Conservation (phyloP, 1,140 invertebrate genomes). For the Scaptomyza pallida region DNA sequence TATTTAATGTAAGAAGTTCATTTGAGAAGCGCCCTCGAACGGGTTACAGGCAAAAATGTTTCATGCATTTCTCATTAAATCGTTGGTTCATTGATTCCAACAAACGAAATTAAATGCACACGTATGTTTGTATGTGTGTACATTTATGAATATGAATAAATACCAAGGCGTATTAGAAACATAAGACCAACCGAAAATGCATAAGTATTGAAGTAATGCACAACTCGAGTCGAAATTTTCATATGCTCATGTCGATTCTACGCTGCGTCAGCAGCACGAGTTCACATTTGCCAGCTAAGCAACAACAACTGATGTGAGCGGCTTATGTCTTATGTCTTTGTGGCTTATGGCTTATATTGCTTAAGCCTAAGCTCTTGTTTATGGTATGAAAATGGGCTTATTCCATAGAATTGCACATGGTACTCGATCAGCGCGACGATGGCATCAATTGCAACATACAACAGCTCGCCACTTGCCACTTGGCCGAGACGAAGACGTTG, state of each 20-base stretch:
- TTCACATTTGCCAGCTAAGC: conserved; percentile 12
- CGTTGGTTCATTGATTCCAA: conserved; percentile 73
- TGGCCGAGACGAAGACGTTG: conserved; percentile 3
- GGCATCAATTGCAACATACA: conserved; percentile 44
- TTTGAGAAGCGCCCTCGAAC: conserved; percentile 14
- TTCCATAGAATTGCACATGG: conserved; percentile 52
- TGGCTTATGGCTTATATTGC: conserved; percentile 30
- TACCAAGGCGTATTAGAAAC: conserved; percentile 56
- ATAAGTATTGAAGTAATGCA: conserved; percentile 46
- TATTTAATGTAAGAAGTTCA: conserved; percentile 24
- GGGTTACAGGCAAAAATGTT: conserved; percentile 20
- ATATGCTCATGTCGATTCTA: conserved; percentile 40
- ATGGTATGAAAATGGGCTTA: conserved; percentile 49
- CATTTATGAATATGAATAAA: conserved; percentile 29
- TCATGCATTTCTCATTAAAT: conserved; percentile 69
- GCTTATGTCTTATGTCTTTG: conserved; percentile 31
- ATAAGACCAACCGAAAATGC: conserved; percentile 40
- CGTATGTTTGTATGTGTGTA: conserved; percentile 11
- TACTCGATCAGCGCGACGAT: conserved; percentile 36
- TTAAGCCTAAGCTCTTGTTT: conserved; percentile 61
- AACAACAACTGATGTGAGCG: conserved; percentile 34
- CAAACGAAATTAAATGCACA: conserved; percentile 74
- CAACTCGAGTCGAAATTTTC: conserved; percentile 51
- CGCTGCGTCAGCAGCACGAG: conserved; percentile 59
- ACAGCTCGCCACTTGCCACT: conserved; percentile 30